Evolutionary conservation across 1,140 invertebrate genomes (phyloP).

Genomic region (Aphelinus certus): DNA sequence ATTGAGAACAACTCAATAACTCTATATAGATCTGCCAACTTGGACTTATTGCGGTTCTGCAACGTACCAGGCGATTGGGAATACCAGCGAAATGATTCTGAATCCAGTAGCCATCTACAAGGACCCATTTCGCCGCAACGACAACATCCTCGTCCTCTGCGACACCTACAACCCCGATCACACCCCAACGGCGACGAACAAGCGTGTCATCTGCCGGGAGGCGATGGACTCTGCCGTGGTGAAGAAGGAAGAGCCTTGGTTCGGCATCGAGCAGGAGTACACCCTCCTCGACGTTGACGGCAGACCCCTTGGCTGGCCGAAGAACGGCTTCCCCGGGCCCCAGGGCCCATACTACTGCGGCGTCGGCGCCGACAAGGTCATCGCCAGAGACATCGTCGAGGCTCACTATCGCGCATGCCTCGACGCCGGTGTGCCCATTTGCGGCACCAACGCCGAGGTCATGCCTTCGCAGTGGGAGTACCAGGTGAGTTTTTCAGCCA

Average conservation of each 20-base stretch:
- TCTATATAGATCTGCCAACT: slow-evolving; percentile 78
- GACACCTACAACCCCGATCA: slow-evolving; percentile 78
- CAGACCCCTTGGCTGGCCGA: slow-evolving; percentile 95
- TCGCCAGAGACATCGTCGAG: slow-evolving; percentile 93
- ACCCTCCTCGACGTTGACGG: slow-evolving; percentile 89
- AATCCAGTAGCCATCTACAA: slow-evolving; percentile 89
- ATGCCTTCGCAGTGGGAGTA: slow-evolving; percentile 83
- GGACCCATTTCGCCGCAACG: slow-evolving; percentile 90
- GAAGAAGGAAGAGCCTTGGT: slow-evolving; percentile 88
- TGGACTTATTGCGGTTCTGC: slow-evolving; percentile 98
- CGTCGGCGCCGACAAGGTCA: slow-evolving; percentile 92
- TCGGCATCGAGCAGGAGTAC: slow-evolving; percentile 95
- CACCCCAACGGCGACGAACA: slow-evolving; percentile 77
- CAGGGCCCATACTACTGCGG: slow-evolving; percentile 96
- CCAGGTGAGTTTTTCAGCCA: slow-evolving; percentile 44
- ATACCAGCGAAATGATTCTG: slow-evolving; percentile 89
- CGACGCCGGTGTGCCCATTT: slow-evolving; percentile 89
- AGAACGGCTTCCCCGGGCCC: slow-evolving; percentile 92
- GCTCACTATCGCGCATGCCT: slow-evolving; percentile 82
- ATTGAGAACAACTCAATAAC: too few species aligned
- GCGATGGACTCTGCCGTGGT: slow-evolving; percentile 78
- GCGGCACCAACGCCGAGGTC: slow-evolving; percentile 94
- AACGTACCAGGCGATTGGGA: slow-evolving; percentile 80
- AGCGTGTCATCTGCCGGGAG: slow-evolving; percentile 78
- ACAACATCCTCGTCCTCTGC: slow-evolving; percentile 92